These are phyloP conservation scores for Brotula barbata DNA, from an alignment of 2,797 vertebrate species.

Conservation along the genomic window DNA sequence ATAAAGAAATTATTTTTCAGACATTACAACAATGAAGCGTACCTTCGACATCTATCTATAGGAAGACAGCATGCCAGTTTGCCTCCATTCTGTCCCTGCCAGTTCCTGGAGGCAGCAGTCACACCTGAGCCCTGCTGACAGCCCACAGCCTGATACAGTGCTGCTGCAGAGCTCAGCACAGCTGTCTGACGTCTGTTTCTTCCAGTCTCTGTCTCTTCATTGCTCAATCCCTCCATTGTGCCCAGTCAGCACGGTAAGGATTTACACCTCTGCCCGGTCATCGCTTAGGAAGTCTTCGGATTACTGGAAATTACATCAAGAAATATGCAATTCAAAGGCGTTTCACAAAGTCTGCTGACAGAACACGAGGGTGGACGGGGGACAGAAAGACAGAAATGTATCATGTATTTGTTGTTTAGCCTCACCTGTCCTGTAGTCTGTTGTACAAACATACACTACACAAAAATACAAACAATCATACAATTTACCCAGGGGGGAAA, in stretches of 20 bases:
- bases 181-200: conserved; percentile 74
- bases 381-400: not conserved
- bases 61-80: not conserved
- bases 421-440: too few species aligned
- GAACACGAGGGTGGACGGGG: not conserved
- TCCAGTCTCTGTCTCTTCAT: conserved; percentile 59
- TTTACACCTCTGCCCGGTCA: conserved; percentile 68
- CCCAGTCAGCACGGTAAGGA: conserved; percentile 68
- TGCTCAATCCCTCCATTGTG: conserved; percentile 58
- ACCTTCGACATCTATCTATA: not conserved
- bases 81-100: conserved; percentile 17
- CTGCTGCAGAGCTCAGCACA: conserved; percentile 77
- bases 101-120: conserved; percentile 40
- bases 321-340: conserved; percentile 6
- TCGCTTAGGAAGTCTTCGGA: conserved; percentile 59
- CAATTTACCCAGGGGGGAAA: too few species aligned
- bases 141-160: conserved; percentile 58
- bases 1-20: too few species aligned
- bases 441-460: too few species aligned
- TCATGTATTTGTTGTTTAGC: too few species aligned
- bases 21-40: too few species aligned
- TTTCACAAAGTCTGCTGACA: not conserved
- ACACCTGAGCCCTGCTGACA: conserved; percentile 64
- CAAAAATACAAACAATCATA: too few species aligned
- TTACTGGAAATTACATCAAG: conserved; percentile 11